Evolutionary conservation across 2,888 invertebrate genomes (phyloP).

Genomic region (Magallana nippona): DNA sequence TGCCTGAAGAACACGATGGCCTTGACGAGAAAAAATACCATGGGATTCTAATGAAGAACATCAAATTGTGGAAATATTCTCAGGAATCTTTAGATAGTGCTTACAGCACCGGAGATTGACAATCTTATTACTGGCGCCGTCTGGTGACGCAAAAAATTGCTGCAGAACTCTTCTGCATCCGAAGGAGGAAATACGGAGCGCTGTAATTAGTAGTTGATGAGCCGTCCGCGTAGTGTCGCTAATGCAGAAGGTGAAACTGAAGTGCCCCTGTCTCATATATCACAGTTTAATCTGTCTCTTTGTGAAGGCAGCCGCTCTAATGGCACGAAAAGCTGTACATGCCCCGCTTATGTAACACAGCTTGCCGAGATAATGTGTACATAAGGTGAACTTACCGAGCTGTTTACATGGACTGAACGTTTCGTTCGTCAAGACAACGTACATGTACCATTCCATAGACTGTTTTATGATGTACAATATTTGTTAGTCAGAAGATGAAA

Average conservation of each 20-base stretch:
- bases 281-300: not conserved
- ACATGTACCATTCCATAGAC: too few species aligned
- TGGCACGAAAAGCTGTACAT: constrained; percentile 12
- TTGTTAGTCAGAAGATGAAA: too few species aligned
- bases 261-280: constrained; percentile 29
- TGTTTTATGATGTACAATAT: too few species aligned
- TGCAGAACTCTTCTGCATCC: constrained; percentile 30
- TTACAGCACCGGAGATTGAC: constrained; percentile 19
- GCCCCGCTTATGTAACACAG: constrained; percentile 25
- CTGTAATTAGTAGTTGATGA: constrained; percentile 14
- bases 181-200: constrained; percentile 1
- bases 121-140: constrained; percentile 15
- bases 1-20: constrained; percentile 1
- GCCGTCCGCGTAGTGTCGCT: constrained; percentile 20
- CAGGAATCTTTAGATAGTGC: constrained; percentile 14
- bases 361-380: not conserved
- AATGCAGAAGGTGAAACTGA: constrained; percentile 18
- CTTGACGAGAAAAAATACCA: constrained; percentile 20
- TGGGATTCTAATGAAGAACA: constrained; percentile 22
- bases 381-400: not conserved
- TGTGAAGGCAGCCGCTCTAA: not conserved
- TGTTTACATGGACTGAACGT: not conserved
- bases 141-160: not conserved
- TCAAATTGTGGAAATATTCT: constrained; percentile 26
- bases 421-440: too few species aligned